Evolutionary conservation across 1,140 invertebrate species (phyloP).

Genomic region (Tribolium madens): DNA sequence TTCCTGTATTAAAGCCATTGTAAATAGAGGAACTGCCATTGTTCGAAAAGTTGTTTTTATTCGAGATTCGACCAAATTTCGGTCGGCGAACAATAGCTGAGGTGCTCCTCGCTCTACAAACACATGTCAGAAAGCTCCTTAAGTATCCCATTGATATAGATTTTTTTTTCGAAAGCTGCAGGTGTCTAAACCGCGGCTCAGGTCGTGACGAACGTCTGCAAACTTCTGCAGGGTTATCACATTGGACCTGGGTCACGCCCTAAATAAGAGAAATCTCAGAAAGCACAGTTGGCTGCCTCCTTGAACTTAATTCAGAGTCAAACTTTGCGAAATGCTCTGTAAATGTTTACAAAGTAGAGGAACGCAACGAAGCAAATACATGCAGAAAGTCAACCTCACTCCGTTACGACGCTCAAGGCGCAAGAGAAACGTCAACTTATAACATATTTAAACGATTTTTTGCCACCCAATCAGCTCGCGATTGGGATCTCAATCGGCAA

Average conservation of each 20-base stretch:
- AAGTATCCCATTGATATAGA: not conserved
- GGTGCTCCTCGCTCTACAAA: constrained; percentile 14
- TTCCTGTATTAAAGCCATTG: constrained; percentile 23
- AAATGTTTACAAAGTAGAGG: constrained; percentile 56
- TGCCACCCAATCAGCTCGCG: not conserved
- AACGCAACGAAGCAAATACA: constrained; percentile 54
- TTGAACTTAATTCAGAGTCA: constrained; percentile 49
- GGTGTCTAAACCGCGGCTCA: not conserved
- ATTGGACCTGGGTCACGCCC: constrained; percentile 39
- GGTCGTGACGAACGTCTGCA: constrained; percentile 26
- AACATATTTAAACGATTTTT: constrained; percentile 16
- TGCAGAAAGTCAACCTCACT: constrained; percentile 48
- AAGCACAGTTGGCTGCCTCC: constrained; percentile 43
- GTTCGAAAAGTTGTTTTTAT: constrained; percentile 36
- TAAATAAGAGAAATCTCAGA: constrained; percentile 38
- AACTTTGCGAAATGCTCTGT: constrained; percentile 52
- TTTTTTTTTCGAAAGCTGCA: not conserved
- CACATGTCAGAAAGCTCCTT: constrained; percentile 27
- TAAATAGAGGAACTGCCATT: constrained; percentile 27
- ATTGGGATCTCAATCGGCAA: not conserved
- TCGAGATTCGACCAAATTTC: constrained; percentile 19
- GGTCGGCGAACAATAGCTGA: constrained; percentile 10
- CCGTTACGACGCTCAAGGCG: constrained; percentile 41
- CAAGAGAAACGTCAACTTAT: constrained; percentile 25
- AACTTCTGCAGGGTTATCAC: constrained; percentile 22